Base-by-base conservation (phyloP, 2,888 invertebrate species). In the Napeogenes inachia region DNA sequence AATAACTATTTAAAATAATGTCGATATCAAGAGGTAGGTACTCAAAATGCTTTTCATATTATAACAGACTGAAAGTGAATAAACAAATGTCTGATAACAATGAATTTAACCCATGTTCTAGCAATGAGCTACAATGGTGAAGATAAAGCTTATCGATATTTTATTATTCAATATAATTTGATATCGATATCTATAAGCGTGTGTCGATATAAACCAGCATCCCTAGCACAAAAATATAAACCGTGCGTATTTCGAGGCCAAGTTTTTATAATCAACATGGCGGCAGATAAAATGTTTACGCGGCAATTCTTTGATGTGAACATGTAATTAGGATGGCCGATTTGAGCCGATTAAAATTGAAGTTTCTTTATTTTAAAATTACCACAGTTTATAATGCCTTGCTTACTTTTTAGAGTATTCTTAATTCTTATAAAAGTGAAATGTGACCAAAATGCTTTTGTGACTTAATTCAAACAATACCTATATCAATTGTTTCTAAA, bases 291-390 rank as follows among this genome's bases (percentile, higher is more conserved):
- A 59, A 58, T 60, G 64, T 63, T 66, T 62, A 56, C 68, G 68
- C 66, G 67, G 71, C 64, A 66, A 68, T 72, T 75, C 78, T 80
- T 78, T 80, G 77, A 81, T 76, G 73, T 77, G 65, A 68, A 67
- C 62, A 63, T 60, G 56, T 64, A 63, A 64, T 64, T 68, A 68
- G 64, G 67, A 66, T 55, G 67, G 66, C 54, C 63, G 55, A 61
- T 63, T 55, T 42, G 47, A 59, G 21, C 33, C 47, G 38, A 42
- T 42, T 42, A 42, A 42, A 10, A 42, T 42, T 42, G 4, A 42
- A 12, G 8, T 42, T 42, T 42, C 12, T 42, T 42, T 12, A 42
- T 42, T 42, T 42, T 38, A 38, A 10, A 10, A 42, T 42, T 10
- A 42, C 42, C 3, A 42, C 42, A 10, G 2, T 10, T 42, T 42